A percentile compares a stretch with the other conserved stretches of the same genome.
Conservation (phyloP, 2,113 vertebrate genomes). For the Mus musculus region GRCm39 chr14:87697501-87698000, state of each 20-base stretch:
- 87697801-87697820: not conserved
- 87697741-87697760: not conserved
- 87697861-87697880: constrained; percentile 22
- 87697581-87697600: constrained; percentile 26
- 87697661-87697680: not conserved
- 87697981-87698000: not conserved
- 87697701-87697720: constrained; percentile 24
- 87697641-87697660: constrained; percentile 3
- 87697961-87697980: constrained; percentile 12
- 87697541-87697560: not conserved
- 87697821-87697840: constrained; percentile 30
- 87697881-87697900: constrained; percentile 20
- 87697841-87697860: not conserved
- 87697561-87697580: constrained; percentile 44
- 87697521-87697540: not conserved
- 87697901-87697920: not conserved
- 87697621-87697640: constrained; percentile 6
- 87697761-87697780: constrained; percentile 31
- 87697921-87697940: not conserved
- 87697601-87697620: constrained; percentile 17
- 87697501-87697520: constrained; percentile 16
- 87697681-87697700: not conserved
- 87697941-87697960: constrained; percentile 1
- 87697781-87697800: constrained; percentile 44
- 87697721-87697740: not conserved